Evolutionary conservation across 1,140 invertebrate species (phyloP), one percentile per base, ranked within the genome.

Genomic region (Pachypeltis micranthus): DNA sequence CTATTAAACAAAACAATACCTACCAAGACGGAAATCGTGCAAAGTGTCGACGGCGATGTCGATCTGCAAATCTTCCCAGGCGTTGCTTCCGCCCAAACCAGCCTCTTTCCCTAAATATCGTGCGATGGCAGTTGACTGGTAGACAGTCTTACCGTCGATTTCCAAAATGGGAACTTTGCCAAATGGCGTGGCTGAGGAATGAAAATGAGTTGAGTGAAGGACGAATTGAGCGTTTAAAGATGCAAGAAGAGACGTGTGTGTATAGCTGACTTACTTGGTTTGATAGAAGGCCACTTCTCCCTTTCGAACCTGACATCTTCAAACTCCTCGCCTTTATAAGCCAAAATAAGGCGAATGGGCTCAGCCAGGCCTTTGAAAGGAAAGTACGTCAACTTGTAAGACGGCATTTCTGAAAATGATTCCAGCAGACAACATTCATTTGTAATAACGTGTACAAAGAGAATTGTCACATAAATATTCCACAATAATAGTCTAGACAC

Each of bases 341-440:
- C 77, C 57, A 87, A 75, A 16, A 88, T 72, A 63, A 81, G 81
- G 61, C 86, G 76, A 63, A 85, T 79, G 1, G 83, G 78, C 70
- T 88, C 85, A 21, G 78, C 84, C 21, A 86, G 72, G 1, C 82
- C 85, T 73, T 78, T 80, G n/a, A 83, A 74, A 69, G 83, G 78
- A 73, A 85, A 86, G 68, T 87, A 87, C 59, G 78, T 81, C n/a
- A 86, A 72, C 66, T 79, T 81, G 71, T 80, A 81, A 16, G 62
- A 70, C 28, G 75, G 64, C 44, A 47, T 56, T n/a, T n/a, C n/a
- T n/a, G n/a, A n/a, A n/a, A n/a, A n/a, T n/a, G n/a, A n/a, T n/a
- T n/a, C n/a, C n/a, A n/a, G n/a, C n/a, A n/a, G n/a, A n/a, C n/a
- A n/a, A n/a, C n/a, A n/a, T n/a, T n/a, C n/a, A n/a, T n/a, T n/a